Evolutionary conservation across 2,113 vertebrate genomes (phyloP), one percentile per base, ranked within the genome.

Genomic region (Atrichornis clamosus): DNA sequence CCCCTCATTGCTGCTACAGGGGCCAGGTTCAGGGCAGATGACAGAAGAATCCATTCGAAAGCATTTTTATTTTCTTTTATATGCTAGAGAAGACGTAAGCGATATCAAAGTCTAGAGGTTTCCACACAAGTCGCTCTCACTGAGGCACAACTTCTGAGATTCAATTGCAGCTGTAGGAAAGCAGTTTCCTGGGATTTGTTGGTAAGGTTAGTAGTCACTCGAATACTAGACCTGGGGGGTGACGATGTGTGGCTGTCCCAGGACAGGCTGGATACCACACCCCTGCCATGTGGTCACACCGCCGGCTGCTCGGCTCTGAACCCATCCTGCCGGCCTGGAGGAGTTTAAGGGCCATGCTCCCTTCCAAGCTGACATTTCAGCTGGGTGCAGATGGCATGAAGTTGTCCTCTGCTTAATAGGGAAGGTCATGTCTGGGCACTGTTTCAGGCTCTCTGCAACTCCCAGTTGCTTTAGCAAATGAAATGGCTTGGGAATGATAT

Each of bases 251-350:
- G 73, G n/a, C 55, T 82, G 52, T 44, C 19, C 12, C 9, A 39
- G 73, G 30, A 6, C 4, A 47, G 47, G 52, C 41, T 35, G 56
- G 47, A 42, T 73, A 32, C 27, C 50, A 47, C 50, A 44, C 1
- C 47, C n/a, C 47, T 17, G 27, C 44, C 21, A 37, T 4, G 0
- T 2, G 10, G n/a, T 41, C 10, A 18, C 16, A 17, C 8, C 0
- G 0, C 15, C 0, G 1, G 0, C 2, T 33, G 30, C 78, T 69
- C 1, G 0, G 26, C 59, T 63, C 49, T 1, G 1, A 33, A 59
- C 53, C 77, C 7, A 4, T 4, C 37, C 50, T 26, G 67, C 26
- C 0, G 1, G 53, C 50, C 56, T 7, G 52, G 26, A 67, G 37
- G 9, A 26, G 15, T 9, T 59, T n/a, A 4, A 75, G n/a, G 47